Base-by-base conservation (phyloP, 2,797 vertebrate species). In the Synanceia verrucosa region DNA sequence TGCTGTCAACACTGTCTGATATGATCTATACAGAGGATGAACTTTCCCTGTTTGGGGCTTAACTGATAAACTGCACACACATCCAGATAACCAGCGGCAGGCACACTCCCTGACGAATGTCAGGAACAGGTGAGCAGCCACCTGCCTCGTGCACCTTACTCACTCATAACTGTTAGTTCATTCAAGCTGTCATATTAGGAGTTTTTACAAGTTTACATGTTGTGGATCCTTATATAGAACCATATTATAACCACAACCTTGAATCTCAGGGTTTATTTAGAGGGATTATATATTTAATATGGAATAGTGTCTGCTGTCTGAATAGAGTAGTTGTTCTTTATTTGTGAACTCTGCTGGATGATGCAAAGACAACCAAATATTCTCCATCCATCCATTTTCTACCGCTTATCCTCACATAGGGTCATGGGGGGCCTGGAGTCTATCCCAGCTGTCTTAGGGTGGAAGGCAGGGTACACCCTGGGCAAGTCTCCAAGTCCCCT, bases 21-120 rank as follows among this genome's bases (percentile, higher is more conserved):
- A 92, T 76, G 64, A 93, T 93, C 91, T 93, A 78, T 84, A 87
- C 85, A 92, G 87, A 88, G 84, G 88, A 91, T 93, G 87, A 93
- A 91, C 91, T 92, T 89, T 90, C 87, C 73, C 85, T 88, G 87
- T 91, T 85, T 89, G 86, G 88, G 90, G 92, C 89, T 92, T 93
- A 93, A 88, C 91, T 91, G 90, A 91, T 92, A 90, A 91, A 93
- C 86, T 83, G 84, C 88, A 88, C 73, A 74, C 67, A 81, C 75
- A 65, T 64, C 61, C 60, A 83, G 82, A 89, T 82, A 83, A 87
- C 77, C 81, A 81, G 79, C 41, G 36, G 56, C 85, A 81, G 66
- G 36, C 85, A 50, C 64, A 61, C 85, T 80, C 88, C 55, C 59
- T 33, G 43, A 67, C 65, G 81, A 79, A 86, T 88, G 89, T 89